Base-by-base conservation (phyloP, 1,140 invertebrate genomes). In the Drosophila baimaii region DNA sequence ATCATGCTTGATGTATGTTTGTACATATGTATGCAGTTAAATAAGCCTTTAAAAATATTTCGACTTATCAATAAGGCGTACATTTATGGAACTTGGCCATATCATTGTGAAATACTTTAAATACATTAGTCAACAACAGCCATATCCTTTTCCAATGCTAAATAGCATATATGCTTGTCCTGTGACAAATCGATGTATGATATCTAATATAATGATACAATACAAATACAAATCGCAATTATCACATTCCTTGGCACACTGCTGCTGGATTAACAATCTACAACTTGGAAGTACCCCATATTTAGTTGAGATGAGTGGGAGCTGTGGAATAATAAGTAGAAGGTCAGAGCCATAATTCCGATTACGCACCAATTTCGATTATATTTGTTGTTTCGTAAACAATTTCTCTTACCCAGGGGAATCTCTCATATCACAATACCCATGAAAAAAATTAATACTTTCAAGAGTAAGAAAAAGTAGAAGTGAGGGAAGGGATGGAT, bases 381-480 rank as follows among this genome's bases (percentile, higher is more conserved):
- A 51, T 54, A 54, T 54, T 23, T 54, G 49, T 33, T 51, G 31
- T 17, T 65, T 68, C 29, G 43, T 55, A 31, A 69, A 70, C 33
- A 70, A 41, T 70, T 37, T 5, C 23, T 1, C n/a, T 46, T 27
- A 35, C 17, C 37, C 39, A 27, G 19, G 39, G 23, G 47, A 39
- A 35, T 21, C 37, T 62, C 49, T 47, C 31, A 23, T 46, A 56
- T 69, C 17, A n/a, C 25, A 21, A 46, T 43, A 69, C 23, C 2
- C 64, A 35, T 54, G 31, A 35, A 31, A 33, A 19, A 31, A 3
- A 9, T n/a, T n/a, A 37, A 6, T 35, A 6, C 17, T 23, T 47
- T 29, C 15, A 29, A 41, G 52, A 27, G 52, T n/a, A 25, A 12
- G 25, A 49, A 19, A 37, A 63, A 39, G 3, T 25, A 19, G 27